Conservation (phyloP, 2,797 vertebrate genomes). For the Triplophysa yarkandensis region DNA sequence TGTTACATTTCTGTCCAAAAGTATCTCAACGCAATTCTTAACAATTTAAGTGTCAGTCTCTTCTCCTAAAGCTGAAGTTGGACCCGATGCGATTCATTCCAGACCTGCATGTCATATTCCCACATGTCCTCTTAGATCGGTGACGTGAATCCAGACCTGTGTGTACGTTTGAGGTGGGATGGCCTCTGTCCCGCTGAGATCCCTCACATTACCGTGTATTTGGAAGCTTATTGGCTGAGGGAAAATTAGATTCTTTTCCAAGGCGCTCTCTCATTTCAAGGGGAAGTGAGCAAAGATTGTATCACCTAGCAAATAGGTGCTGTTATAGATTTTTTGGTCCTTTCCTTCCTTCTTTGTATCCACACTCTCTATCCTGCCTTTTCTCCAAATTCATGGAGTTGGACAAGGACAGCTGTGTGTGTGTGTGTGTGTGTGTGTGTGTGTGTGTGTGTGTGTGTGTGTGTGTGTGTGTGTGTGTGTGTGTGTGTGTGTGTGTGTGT, state of each 20-base stretch:
- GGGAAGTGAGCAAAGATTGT: slow-evolving; percentile 58
- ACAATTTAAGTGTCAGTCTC: slow-evolving; percentile 15
- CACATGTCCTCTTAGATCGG: slow-evolving; percentile 32
- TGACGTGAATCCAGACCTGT: slow-evolving; percentile 4
- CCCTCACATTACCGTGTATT: slow-evolving; percentile 21
- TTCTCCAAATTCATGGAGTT: slow-evolving; percentile 16
- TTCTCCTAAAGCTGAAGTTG: slow-evolving; percentile 31
- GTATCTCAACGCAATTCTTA: too few relatives aligned
- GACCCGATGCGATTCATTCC: slow-evolving; percentile 6
- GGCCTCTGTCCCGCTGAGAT: slow-evolving; percentile 35
- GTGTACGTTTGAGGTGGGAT: slow-evolving; percentile 22
- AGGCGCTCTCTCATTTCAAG: slow-evolving; percentile 58
- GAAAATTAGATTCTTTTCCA: slow-evolving; percentile 55
- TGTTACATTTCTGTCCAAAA: too few relatives aligned
- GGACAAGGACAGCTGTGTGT: slow-evolving; percentile 26
- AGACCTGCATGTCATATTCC: slow-evolving; percentile 15
- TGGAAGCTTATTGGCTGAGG: slow-evolving; percentile 39
- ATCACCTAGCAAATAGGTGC: slow-evolving; percentile 54
- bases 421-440: slow-evolving; percentile 23
- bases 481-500: slow-evolving; percentile 12
- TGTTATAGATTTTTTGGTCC: slow-evolving; percentile 44
- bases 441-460: slow-evolving; percentile 13
- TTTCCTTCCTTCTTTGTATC: slow-evolving; percentile 5
- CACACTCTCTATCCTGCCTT: neutral
- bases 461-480: slow-evolving; percentile 15